Evolutionary conservation across 2,113 vertebrate genomes (phyloP).

Genomic region (Lipophrys pholis): DNA sequence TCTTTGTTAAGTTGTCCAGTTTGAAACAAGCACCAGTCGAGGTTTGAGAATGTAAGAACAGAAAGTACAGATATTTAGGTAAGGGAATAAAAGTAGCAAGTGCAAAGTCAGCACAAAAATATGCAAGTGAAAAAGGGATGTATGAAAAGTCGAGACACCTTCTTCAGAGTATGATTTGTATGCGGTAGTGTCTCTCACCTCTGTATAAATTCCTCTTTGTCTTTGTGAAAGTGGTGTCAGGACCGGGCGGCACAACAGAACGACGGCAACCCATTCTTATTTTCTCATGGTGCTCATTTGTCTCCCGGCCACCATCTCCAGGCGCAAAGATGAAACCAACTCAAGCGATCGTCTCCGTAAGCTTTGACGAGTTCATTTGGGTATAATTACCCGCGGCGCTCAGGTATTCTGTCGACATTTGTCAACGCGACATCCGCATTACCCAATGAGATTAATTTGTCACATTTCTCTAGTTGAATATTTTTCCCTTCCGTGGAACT

Average conservation of each 20-base stretch:
- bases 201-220: conserved; percentile 12
- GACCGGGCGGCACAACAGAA: conserved; percentile 26
- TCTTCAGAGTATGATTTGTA: too few relatives aligned
- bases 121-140: too few relatives aligned
- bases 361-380: conserved; percentile 77
- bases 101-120: too few relatives aligned
- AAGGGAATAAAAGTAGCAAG: too few relatives aligned
- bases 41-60: too few relatives aligned
- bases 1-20: too few relatives aligned
- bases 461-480: conserved; percentile 59
- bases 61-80: too few relatives aligned
- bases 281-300: conserved; percentile 60
- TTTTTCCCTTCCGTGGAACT: conserved; percentile 47
- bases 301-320: conserved; percentile 46
- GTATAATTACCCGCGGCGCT: conserved; percentile 74
- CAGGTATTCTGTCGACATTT: conserved; percentile 71
- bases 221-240: conserved; percentile 40
- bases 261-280: conserved; percentile 58
- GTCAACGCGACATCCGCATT: conserved; percentile 69
- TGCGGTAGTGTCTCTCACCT: conserved; percentile 8
- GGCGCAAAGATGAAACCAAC: conserved; percentile 61
- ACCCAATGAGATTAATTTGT: conserved; percentile 73
- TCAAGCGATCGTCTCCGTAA: conserved; percentile 60
- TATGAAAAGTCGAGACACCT: too few relatives aligned
- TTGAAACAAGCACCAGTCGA: too few relatives aligned